Conservation (phyloP, 2,113 vertebrate species). For the Pithys albifrons region DNA sequence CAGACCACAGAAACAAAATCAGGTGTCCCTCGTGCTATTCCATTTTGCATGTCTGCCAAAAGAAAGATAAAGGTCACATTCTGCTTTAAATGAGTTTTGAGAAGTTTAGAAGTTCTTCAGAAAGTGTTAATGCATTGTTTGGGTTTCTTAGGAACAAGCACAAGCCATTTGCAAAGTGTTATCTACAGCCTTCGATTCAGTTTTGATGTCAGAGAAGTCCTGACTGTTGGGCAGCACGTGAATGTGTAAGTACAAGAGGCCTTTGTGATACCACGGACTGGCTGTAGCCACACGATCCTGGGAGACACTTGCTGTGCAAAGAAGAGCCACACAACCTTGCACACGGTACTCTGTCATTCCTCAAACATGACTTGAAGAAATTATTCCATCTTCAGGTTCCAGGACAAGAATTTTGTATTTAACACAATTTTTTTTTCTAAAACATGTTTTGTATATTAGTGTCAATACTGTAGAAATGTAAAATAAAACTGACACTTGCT, state of each 20-base stretch:
- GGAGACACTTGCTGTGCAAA: background rate
- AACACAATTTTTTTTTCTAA: background rate
- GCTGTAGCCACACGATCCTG: background rate
- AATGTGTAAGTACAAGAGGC: background rate
- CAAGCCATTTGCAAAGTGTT: constrained; percentile 96
- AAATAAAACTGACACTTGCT: constrained; percentile 42
- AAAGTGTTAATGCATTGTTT: background rate
- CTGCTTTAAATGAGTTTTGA: background rate
- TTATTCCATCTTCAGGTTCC: background rate
- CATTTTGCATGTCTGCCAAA: background rate
- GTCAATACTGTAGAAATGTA: constrained; percentile 29
- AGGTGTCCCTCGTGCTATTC: background rate
- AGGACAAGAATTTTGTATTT: constrained; percentile 36
- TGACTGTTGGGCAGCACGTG: constrained; percentile 59
- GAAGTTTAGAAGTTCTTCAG: background rate
- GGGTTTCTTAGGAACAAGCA: constrained; percentile 84
- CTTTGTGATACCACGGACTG: background rate
- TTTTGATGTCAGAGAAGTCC: constrained; percentile 86
- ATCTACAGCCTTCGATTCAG: constrained; percentile 91
- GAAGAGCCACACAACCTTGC: background rate
- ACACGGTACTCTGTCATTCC: constrained; percentile 17
- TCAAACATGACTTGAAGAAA: background rate
- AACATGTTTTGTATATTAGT: constrained; percentile 13
- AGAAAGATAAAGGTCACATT: background rate
- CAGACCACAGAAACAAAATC: background rate